Conservation (phyloP, 1,140 invertebrate genomes). For the Centruroides sculpturatus region DNA sequence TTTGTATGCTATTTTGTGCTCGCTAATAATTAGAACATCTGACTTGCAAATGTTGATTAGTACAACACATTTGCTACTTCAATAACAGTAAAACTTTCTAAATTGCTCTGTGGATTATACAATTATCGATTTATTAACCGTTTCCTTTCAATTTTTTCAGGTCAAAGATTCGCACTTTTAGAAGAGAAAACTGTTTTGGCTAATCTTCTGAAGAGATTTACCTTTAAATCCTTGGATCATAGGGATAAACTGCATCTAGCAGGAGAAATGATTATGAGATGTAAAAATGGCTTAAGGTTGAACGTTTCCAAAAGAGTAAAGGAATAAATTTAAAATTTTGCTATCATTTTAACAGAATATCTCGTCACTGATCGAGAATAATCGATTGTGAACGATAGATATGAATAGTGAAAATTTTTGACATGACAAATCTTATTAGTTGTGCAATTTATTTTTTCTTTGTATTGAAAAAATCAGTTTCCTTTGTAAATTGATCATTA, state of each 20-base stretch:
- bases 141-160: conserved; percentile 6
- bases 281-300: background rate
- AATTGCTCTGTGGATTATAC: background rate
- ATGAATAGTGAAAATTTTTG: too few relatives aligned
- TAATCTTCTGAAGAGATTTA: conserved; percentile 22
- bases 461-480: too few relatives aligned
- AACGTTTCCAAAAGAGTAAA: conserved; percentile 2
- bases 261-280: conserved; percentile 8
- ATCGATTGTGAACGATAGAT: too few relatives aligned
- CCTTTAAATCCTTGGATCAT: conserved; percentile 9
- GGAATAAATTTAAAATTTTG: conserved; percentile 21
- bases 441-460: too few relatives aligned
- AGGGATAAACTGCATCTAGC: conserved; percentile 9
- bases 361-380: too few relatives aligned
- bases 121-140: too few relatives aligned
- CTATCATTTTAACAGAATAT: too few relatives aligned
- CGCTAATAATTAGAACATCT: background rate
- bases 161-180: conserved; percentile 26
- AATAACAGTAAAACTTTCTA: background rate
- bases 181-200: conserved; percentile 40
- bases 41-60: background rate
- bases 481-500: too few relatives aligned
- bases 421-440: too few relatives aligned
- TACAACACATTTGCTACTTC: conserved; percentile 50
- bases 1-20: background rate